Percentiles rank a stretch among this genome's conserved stretches.
These are phyloP conservation scores for Brachyptera risi DNA, from an alignment of 2,888 invertebrate species.

Conservation along the genomic window DNA sequence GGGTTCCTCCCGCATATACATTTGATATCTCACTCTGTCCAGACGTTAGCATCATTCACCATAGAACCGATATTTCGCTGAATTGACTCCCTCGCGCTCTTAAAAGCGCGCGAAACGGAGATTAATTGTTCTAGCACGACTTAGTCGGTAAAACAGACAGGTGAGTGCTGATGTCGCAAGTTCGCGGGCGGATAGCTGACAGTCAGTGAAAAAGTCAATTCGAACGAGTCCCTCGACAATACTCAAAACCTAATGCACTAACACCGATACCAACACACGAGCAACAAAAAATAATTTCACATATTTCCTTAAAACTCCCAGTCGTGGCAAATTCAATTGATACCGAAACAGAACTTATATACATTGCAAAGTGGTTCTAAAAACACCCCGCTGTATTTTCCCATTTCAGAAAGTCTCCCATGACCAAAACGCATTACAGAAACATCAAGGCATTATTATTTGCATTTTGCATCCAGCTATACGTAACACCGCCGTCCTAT, in stretches of 20 bases:
- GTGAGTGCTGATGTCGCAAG: conserved; percentile 10
- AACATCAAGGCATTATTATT: conserved; percentile 12
- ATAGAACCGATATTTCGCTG: too few relatives aligned
- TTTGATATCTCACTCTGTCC: too few relatives aligned
- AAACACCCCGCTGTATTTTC: neutral
- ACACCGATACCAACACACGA: neutral
- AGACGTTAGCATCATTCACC: too few relatives aligned
- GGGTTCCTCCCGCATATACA: too few relatives aligned
- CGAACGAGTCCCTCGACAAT: conserved; percentile 11
- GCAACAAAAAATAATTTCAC: neutral
- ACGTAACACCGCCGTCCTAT: neutral
- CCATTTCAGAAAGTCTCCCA: conserved; percentile 5
- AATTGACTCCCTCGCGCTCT: too few relatives aligned
- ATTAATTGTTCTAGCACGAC: conserved; percentile 8
- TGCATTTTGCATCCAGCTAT: conserved; percentile 2
- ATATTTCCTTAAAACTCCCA: too few relatives aligned
- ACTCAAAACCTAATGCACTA: neutral
- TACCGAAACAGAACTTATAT: too few relatives aligned
- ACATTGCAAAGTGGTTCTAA: neutral
- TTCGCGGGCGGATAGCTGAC: neutral
- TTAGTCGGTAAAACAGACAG: neutral
- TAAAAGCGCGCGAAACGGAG: neutral
- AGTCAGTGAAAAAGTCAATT: conserved; percentile 1
- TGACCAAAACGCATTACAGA: neutral
- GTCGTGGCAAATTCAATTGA: too few relatives aligned